A percentile compares a stretch with the other conserved stretches of the same genome.
These are phyloP conservation scores for Drosophila azteca DNA, from an alignment of 1,140 invertebrate species.

Conservation along the genomic window DNA sequence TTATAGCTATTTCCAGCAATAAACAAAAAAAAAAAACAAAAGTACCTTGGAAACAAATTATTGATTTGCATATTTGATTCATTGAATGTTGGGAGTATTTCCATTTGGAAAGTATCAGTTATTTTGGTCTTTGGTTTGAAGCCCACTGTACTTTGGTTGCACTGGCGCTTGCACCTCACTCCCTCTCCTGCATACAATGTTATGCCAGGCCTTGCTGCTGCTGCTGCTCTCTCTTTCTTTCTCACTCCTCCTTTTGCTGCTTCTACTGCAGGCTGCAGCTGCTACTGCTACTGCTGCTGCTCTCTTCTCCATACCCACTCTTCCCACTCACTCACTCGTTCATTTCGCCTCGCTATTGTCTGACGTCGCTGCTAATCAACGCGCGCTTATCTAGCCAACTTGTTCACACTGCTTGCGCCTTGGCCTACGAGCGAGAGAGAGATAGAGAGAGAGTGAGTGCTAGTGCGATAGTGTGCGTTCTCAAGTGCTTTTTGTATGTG, in stretches of 20 bases:
- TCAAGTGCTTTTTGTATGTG: conserved; percentile 38
- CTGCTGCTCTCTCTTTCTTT: not conserved
- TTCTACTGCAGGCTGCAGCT: conserved; percentile 15
- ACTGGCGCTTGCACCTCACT: conserved; percentile 21
- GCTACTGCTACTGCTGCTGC: conserved; percentile 19
- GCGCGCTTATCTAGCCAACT: conserved; percentile 73
- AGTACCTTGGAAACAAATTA: no score
- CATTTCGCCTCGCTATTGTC: conserved; percentile 71
- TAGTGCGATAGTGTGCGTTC: conserved; percentile 16
- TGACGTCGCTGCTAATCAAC: conserved; percentile 69
- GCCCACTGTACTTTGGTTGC: conserved; percentile 31
- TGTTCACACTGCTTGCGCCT: conserved; percentile 21
- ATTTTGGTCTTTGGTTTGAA: not conserved
- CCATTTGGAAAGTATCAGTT: not conserved
- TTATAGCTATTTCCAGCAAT: no score
- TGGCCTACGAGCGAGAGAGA: conserved; percentile 4
- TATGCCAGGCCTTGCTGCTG: not conserved
- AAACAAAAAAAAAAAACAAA: no score
- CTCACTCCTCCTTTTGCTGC: conserved; percentile 6
- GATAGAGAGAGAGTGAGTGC: not conserved
- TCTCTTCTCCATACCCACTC: conserved; percentile 20
- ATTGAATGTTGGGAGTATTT: not conserved
- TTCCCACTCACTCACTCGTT: conserved; percentile 43
- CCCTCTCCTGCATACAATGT: not conserved
- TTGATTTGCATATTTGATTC: not conserved